Evolutionary conservation across 2,797 vertebrate genomes (phyloP), one percentile per base, ranked within the genome.

Genomic region (Aplochiton taeniatus): DNA sequence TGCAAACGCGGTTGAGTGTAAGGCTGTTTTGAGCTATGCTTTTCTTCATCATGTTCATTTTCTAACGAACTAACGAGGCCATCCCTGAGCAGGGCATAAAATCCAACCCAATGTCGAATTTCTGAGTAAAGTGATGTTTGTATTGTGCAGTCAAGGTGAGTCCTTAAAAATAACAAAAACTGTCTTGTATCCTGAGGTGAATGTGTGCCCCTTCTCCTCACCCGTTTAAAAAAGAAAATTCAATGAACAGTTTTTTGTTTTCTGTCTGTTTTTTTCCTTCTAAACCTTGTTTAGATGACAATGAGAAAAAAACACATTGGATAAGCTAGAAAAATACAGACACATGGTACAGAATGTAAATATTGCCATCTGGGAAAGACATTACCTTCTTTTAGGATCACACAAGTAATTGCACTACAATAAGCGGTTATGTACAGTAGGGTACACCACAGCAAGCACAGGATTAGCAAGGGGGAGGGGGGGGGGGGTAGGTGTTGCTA

Each of bases 21-120:
- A 98, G 95, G 95, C 95, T 92, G 92, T 81, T 83, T 82, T 86
- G 2, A 90, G 80, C 87, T 89, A 85, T 88, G 88, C 90, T 82
- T 89, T 90, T 93, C 92, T 92, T 94, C 93, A 87, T 90, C 85
- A 72, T 92, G 90, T 85, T 93, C 92, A 92, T 93, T 93, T 85
- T 91, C 94, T 95, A n/a, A n/a, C 92, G 94, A 94, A 90, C 92
- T 94, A 95, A 94, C 90, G 90, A 96, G 93, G 93, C 93, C 93
- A 94, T 98, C 95, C 97, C 97, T 99, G 97, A 99, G 96, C 94
- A 90, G 90, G 89, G 88, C 82, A 63, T 77, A 91, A 91, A 92
- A 91, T 91, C 89, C 92, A 90, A 94, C 92, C 85, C 86, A 31
- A 82, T 66, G 87, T 90, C 92, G 93, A 94, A 93, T 90, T 90